Conservation (phyloP, 2,888 invertebrate species). For the Electrophaes corylata region DNA sequence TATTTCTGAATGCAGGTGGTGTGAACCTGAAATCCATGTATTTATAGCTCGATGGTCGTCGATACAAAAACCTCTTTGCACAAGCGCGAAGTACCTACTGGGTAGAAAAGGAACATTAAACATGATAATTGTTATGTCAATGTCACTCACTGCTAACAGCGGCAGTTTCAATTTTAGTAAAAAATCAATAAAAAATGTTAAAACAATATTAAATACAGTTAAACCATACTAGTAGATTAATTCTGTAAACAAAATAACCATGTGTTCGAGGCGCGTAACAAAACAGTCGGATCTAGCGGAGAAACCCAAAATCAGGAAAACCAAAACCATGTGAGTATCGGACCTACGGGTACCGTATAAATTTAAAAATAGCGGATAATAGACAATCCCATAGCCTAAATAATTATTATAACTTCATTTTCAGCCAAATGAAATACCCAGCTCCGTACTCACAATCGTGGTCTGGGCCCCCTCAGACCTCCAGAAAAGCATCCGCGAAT, state of each 20-base stretch:
- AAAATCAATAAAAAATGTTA: slow-evolving; percentile 13
- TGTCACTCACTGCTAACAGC: slow-evolving; percentile 6
- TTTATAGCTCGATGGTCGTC: too few species aligned
- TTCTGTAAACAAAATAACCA: not conserved
- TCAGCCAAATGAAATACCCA: slow-evolving; percentile 25
- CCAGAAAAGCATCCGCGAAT: not conserved
- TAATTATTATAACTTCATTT: too few species aligned
- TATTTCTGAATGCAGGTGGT: too few species aligned
- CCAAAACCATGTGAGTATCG: slow-evolving; percentile 17
- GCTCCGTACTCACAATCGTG: slow-evolving; percentile 29
- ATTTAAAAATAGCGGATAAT: too few species aligned
- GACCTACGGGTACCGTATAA: too few species aligned
- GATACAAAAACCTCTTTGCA: too few species aligned
- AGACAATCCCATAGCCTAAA: too few species aligned
- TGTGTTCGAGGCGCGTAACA: slow-evolving; percentile 17
- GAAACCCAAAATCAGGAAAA: slow-evolving; percentile 14
- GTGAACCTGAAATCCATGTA: too few species aligned
- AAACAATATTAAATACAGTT: slow-evolving; percentile 2
- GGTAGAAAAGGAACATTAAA: too few species aligned
- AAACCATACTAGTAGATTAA: too few species aligned
- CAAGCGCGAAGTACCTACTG: too few species aligned
- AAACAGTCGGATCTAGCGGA: slow-evolving; percentile 13
- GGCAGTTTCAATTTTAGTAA: slow-evolving; percentile 16
- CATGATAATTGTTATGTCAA: not conserved
- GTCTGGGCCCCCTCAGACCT: slow-evolving; percentile 10